Evolutionary conservation across 2,113 vertebrate species (phyloP), one percentile per base, ranked within the genome.

Genomic region (Donacobius atricapilla): DNA sequence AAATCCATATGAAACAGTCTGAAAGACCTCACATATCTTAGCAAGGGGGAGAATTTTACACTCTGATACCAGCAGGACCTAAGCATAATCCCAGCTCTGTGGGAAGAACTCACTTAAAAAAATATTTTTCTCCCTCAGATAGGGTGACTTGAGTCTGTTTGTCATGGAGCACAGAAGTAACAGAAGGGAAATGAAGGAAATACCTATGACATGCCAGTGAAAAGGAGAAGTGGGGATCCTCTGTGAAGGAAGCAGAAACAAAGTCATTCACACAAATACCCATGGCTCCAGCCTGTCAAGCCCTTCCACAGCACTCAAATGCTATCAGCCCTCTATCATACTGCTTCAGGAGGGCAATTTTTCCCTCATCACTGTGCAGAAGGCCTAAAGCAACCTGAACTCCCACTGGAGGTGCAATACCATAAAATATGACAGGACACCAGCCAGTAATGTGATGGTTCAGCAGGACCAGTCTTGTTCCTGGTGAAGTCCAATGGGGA

Each of bases 251-350:
- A 40, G 24, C 19, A 53, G 45, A 60, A 89, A 51, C 22, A 53
- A 45, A 61, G 27, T 10, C 15, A 45, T 51, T 57, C 10, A 9
- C 11, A 66, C 7, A 53, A 82, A 72, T 2, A 65, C 22, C 14
- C 0, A 0, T 2, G 11, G 35, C 47, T 58, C 58, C 40, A 57
- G 25, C 19, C 5, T 11, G 65, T 12, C n/a, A 39, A 39, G 42
- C 18, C 21, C 28, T 35, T 91, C 54, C 54, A 16, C 16, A 54
- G 83, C 56, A 25, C 45, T 25, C 27, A 44, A 17, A 77, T 13
- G 33, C 35, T 30, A 22, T 4, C 58, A 70, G 15, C 7, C 10
- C 13, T 45, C 57, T 66, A 3, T 54, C 58, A 42, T 7, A 42
- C 21, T n/a, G 35, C 68, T 77, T 53, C 61, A 79, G 48, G 51